Base-by-base conservation (phyloP, 2,113 vertebrate genomes). In the Coregonus clupeaformis region DNA sequence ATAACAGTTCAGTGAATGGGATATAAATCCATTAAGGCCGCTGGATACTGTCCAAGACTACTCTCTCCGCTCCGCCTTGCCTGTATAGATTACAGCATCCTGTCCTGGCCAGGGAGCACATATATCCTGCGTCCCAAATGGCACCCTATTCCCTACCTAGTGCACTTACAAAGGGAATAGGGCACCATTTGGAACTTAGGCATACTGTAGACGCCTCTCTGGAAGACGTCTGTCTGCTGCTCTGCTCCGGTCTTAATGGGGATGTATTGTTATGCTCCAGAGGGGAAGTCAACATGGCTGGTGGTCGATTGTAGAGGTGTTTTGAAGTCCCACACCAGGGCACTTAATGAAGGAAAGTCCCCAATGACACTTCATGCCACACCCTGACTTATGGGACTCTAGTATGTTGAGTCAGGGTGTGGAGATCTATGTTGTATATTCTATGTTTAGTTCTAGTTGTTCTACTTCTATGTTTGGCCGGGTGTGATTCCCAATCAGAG, bases 11-110 rank as follows among this genome's bases (percentile, higher is more conserved):
- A 13, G 18, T 67, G 62, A 67, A 67, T 18, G 55, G 70, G 52
- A 49, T 42, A 69, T 82, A 79, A 82, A 79, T 79, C 70, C 67
- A 47, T 22, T 42, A 49, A 77, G 29, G 22, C 29, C 29, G n/a
- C 55, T 79, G 80, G 74, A 76, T 1, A 6, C 6, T 0, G 62
- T 79, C 62, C 77, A 76, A 22, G 14, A 4, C 60, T 6, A 42
- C 4, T 62, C 30, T 62, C 4, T 52, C 49, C 16, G 4, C 16
- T 18, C 16, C 4, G 3, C 16, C 16, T 52, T 5, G 30, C 18
- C 29, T 60, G 18, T 1, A 60, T 60, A 22, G 57, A 60, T 60
- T 60, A 22, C n/a, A 22, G 5, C 52, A 55, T 55, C 52, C 57
- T 60, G 57, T 60, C 18, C 52, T 55, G 52, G 5, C 4, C 20